Evolutionary conservation across 2,888 invertebrate species (phyloP).

Genomic region (Hedya salicella): DNA sequence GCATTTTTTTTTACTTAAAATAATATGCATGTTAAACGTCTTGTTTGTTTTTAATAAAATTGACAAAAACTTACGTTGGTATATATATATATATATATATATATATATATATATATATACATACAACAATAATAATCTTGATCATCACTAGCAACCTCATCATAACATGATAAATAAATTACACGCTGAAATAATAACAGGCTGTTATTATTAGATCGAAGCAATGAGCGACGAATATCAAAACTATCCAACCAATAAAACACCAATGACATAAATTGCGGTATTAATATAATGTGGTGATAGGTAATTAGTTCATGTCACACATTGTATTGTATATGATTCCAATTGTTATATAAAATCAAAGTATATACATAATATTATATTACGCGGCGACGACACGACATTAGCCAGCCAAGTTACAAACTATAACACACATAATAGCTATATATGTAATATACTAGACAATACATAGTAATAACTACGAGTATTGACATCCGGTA

Average conservation of each 20-base stretch:
- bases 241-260: conserved; percentile 22
- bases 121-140: too few species aligned
- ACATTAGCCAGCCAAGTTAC: not conserved
- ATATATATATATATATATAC: too few species aligned
- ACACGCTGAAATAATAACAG: not conserved
- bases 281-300: conserved; percentile 14
- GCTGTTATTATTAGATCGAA: conserved; percentile 13
- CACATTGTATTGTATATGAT: not conserved
- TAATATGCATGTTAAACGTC: too few species aligned
- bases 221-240: conserved; percentile 24
- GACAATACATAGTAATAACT: too few species aligned
- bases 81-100: too few species aligned
- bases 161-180: not conserved
- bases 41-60: too few species aligned
- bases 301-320: conserved; percentile 15
- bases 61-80: too few species aligned
- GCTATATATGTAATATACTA: too few species aligned
- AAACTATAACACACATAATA: not conserved
- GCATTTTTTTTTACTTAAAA: too few species aligned
- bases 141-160: not conserved
- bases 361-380: not conserved
- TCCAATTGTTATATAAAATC: conserved; percentile 10
- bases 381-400: too few species aligned
- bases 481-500: too few species aligned
- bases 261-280: conserved; percentile 17